Evolutionary conservation across 1,140 invertebrate genomes (phyloP), one percentile per base, ranked within the genome.

Genomic region (Anthonomus grandis): DNA sequence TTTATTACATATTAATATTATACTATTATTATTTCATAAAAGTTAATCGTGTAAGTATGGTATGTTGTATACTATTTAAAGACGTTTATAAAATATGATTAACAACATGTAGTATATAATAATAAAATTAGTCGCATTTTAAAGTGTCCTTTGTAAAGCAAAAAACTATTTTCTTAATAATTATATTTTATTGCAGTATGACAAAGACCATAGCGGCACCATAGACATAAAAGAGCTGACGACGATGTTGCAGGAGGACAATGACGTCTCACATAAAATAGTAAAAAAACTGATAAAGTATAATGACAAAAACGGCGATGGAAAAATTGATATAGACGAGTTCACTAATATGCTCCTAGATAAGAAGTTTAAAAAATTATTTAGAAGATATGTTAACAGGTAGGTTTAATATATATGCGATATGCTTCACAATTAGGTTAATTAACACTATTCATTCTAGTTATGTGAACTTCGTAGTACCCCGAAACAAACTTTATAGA

Each of bases 311-410:
- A 82, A 92, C 70, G 79, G 83, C 63, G 83, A 88, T 63, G 86
- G 87, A 0, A 81, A 82, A 36, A 71, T 93, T 46, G 83, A 86
- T 64, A 89, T 86, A 66, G 76, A 82, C 19, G 90, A 93, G 77
- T 93, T 92, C 67, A 80, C 88, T 25, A 74, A 79, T 10, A 86
- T 93, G 84, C 86, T 90, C 64, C 74, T 80, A 66, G 72, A 76
- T 50, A 76, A 83, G 51, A 81, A 83, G 60, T 76, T 81, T 66
- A 77, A 82, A 69, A 71, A 79, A 50, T 69, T 81, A 47, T 82
- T 83, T 37, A 18, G 44, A 36, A 13, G 25, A 34, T 63, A 63
- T 15, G 13, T 59, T 9, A 52, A 51, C 21, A 50, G 38, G 61
- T 63, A 45, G 47, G 39, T n/a, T 23, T 41, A 9, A n/a, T n/a